Conservation (phyloP, 2,888 invertebrate genomes). For the Mesorhabditis sp. region DNA sequence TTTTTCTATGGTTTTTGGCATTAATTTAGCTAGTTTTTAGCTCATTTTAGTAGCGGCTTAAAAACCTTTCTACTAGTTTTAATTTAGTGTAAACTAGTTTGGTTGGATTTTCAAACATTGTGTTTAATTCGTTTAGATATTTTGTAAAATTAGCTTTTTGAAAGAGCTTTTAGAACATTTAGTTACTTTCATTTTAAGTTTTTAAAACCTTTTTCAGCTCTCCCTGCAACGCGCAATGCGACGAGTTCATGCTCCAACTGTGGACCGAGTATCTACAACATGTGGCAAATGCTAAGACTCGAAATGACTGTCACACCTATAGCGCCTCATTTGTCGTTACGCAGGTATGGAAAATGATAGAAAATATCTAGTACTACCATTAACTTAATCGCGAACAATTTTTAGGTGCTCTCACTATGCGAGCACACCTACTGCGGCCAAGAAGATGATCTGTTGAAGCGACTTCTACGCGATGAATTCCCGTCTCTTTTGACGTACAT, state of each 20-base stretch:
- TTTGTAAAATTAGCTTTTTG: neutral
- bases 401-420: slow-evolving; percentile 48
- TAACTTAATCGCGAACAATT: slow-evolving; percentile 12
- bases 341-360: slow-evolving; percentile 20
- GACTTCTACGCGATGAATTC: slow-evolving; percentile 36
- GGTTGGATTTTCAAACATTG: too few species aligned
- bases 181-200: neutral
- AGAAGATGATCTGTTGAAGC: slow-evolving; percentile 29
- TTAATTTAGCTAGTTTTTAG: neutral
- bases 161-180: neutral
- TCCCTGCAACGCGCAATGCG: slow-evolving; percentile 39
- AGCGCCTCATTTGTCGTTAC: slow-evolving; percentile 43
- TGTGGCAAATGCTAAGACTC: slow-evolving; percentile 32
- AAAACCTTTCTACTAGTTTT: too few species aligned
- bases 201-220: slow-evolving; percentile 19
- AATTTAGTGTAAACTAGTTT: too few species aligned
- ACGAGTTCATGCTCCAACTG: slow-evolving; percentile 40
- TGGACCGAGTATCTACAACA: slow-evolving; percentile 48
- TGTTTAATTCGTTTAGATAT: neutral
- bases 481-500: slow-evolving; percentile 35
- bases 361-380: neutral
- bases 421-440: slow-evolving; percentile 31
- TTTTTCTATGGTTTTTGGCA: neutral
- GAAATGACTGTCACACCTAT: slow-evolving; percentile 43
- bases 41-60: neutral